Evolutionary conservation across 1,140 invertebrate genomes (phyloP).

Genomic region (Drosophila bocqueti): DNA sequence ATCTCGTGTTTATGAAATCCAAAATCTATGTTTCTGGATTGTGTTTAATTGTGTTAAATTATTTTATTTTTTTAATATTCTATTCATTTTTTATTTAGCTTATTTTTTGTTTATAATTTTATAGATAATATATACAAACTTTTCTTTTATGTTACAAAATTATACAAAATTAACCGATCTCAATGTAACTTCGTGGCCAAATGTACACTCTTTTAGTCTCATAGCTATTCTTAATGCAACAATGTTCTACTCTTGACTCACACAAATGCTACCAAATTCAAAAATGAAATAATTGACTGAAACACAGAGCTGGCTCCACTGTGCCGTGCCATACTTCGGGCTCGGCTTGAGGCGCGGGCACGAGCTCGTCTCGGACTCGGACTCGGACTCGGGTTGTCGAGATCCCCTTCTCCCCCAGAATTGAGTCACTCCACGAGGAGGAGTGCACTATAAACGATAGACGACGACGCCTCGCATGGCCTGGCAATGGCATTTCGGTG

Average conservation of each 20-base stretch:
- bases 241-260: neutral
- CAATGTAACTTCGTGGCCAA: too few relatives aligned
- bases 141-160: too few relatives aligned
- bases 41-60: too few relatives aligned
- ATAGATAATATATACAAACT: too few relatives aligned
- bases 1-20: too few relatives aligned
- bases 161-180: too few relatives aligned
- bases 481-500: constrained; percentile 28
- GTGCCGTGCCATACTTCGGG: constrained; percentile 15
- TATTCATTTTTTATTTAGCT: too few relatives aligned
- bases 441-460: constrained; percentile 41
- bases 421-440: constrained; percentile 45
- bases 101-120: too few relatives aligned
- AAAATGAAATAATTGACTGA: neutral
- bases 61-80: too few relatives aligned
- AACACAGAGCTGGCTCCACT: constrained; percentile 1
- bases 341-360: neutral
- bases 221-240: neutral
- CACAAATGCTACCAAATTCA: neutral
- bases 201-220: neutral
- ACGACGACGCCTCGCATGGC: constrained; percentile 18
- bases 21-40: too few relatives aligned
- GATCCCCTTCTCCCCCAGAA: constrained; percentile 7
- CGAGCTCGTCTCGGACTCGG: neutral
- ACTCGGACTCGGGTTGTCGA: neutral